Evolutionary conservation across 35 echinoderm and acorn worm genomes (phyloP).

Genomic region (Acanthaster planci): DNA sequence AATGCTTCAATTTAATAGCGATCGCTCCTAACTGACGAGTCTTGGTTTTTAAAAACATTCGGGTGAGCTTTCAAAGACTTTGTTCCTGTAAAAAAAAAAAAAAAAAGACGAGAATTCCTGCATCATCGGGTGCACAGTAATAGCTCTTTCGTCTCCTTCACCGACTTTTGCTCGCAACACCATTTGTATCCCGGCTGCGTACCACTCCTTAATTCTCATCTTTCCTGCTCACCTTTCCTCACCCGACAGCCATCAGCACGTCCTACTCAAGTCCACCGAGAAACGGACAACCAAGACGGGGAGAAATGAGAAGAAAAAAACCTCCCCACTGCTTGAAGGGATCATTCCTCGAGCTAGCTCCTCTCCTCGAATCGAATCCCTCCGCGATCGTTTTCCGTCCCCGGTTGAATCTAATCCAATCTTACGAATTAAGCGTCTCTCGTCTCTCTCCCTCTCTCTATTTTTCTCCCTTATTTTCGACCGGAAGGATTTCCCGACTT

Average conservation of each 20-base stretch:
- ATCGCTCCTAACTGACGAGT: no score
- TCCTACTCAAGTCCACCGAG: background rate
- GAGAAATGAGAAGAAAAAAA: background rate
- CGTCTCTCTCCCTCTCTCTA: background rate
- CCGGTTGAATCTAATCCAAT: slow-evolving; percentile 4
- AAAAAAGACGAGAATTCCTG: no score
- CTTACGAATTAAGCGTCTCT: slow-evolving; percentile 6
- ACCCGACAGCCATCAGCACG: background rate
- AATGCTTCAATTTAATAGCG: no score
- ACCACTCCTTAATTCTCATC: background rate
- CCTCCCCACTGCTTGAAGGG: background rate
- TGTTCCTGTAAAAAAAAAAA: no score
- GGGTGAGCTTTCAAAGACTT: no score
- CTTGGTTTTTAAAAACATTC: no score
- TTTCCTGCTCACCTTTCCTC: background rate
- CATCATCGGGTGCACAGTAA: no score
- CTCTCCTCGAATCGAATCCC: background rate
- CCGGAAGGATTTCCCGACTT: no score
- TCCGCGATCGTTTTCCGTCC: background rate
- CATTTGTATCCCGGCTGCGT: background rate
- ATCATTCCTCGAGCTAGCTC: background rate
- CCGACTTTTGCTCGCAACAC: no score
- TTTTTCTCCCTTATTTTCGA: no score
- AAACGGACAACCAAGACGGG: background rate
- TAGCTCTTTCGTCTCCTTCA: no score